Base-by-base conservation (phyloP, 2,113 vertebrate genomes). In the Daubentonia madagascariensis region DNA sequence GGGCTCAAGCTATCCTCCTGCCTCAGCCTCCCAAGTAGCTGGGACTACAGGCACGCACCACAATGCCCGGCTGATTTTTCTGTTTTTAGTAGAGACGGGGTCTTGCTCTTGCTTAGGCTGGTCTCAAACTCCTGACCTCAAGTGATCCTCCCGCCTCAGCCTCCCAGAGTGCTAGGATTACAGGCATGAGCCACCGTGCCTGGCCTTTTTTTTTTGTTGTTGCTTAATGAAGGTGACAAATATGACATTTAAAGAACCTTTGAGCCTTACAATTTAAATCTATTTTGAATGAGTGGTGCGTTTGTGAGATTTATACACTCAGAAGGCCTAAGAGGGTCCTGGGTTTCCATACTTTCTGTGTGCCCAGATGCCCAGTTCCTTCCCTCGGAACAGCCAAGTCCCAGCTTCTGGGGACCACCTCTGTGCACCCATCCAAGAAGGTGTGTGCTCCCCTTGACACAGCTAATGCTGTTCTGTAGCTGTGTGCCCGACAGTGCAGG, bases 161-260 rank as follows among this genome's bases (percentile, higher is more conserved):
- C 54, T 57, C 54, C 7, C 54, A 57, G 54, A 57, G 54, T 8
- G 54, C 54, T 57, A 57, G 54, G 54, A 57, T 57, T 57, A 57
- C 54, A 57, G 54, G 54, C 2, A 7, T 57, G 54, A 22, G 54
- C 20, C 54, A 57, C 54, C 5, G 20, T 20, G 7, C 20, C 20
- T 57, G 54, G 54, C 7, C 54, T 22, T 57, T 57, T 57, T 57
- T 57, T 57, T 20, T 57, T 20, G 17, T 70, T 10, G 2, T 22
- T 10, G 2, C 16, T 35, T 14, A 3, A n/a, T 0, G 3, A 54
- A 6, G 70, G 63, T 10, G 6, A 16, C 28, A 35, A 1, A 52
- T 3, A 1, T 10, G 11, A 35, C 0, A 0, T 0, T 9, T 5
- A 1, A 0, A n/a, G 59, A 14, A 14, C 40, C 11, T 45, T 10